These are phyloP conservation scores for Drosophila bunnanda DNA, from an alignment of 2,888 invertebrate species.

Conservation along the genomic window DNA sequence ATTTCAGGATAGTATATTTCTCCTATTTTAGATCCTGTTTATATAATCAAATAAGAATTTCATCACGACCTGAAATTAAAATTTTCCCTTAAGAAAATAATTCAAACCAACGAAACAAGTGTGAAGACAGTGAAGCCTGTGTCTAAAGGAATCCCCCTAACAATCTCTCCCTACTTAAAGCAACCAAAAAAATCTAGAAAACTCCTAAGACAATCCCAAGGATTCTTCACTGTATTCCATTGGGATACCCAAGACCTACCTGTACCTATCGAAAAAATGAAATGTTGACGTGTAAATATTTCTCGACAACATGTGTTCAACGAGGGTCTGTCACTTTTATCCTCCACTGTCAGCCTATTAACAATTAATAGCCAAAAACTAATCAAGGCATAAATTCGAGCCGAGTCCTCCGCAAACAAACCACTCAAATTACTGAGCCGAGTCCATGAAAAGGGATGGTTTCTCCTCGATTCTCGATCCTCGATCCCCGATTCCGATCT, in stretches of 20 bases:
- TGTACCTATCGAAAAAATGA: slow-evolving; percentile 44
- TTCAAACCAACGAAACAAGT: slow-evolving; percentile 4
- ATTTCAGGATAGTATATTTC: neutral
- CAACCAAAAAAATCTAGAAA: neutral
- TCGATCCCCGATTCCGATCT: neutral
- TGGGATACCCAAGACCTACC: slow-evolving; percentile 28
- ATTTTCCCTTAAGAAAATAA: neutral
- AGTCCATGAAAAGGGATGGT: slow-evolving; percentile 43
- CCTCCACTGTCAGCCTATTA: slow-evolving; percentile 54
- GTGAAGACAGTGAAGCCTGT: slow-evolving; percentile 23
- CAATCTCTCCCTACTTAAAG: neutral
- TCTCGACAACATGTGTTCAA: slow-evolving; percentile 82
- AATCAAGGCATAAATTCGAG: slow-evolving; percentile 62
- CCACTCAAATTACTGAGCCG: slow-evolving; percentile 57
- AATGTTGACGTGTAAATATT: slow-evolving; percentile 50
- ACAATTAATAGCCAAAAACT: slow-evolving; percentile 60
- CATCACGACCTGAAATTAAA: slow-evolving; percentile 7
- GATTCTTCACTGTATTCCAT: slow-evolving; percentile 21
- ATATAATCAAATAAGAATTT: neutral
- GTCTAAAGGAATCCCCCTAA: too few species aligned
- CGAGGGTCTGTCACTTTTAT: slow-evolving; percentile 78
- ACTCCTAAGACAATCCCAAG: neutral
- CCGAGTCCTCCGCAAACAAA: slow-evolving; percentile 51
- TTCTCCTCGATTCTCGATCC: slow-evolving; percentile 2
- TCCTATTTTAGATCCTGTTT: too few species aligned